Evolutionary conservation across 2,797 vertebrate genomes (phyloP).

Genomic region (Rhabdophis nuchalis): DNA sequence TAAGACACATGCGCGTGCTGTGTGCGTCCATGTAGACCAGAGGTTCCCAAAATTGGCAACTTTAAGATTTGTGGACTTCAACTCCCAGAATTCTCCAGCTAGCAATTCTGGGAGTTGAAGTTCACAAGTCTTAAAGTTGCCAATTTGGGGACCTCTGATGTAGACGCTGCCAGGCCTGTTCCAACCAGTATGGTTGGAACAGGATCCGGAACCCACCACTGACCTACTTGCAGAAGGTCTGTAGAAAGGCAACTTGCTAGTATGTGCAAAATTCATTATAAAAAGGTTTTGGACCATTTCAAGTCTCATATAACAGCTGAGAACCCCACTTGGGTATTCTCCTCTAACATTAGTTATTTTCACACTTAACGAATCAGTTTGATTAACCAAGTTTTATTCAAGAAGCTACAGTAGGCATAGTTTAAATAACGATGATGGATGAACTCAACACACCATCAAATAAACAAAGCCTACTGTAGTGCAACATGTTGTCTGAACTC

Average conservation of each 20-base stretch:
- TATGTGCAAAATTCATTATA: neutral
- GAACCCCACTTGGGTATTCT: neutral
- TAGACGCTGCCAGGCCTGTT: no score
- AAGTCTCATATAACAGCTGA: neutral
- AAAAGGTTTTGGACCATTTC: neutral
- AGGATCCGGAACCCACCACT: no score
- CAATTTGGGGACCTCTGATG: no score
- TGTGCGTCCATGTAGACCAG: no score
- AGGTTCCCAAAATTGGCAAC: no score
- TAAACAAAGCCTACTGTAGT: neutral
- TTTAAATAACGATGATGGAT: neutral
- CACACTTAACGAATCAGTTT: neutral
- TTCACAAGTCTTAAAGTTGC: no score
- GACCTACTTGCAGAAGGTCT: neutral
- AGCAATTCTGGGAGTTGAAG: no score
- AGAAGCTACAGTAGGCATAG: neutral
- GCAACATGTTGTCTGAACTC: neutral
- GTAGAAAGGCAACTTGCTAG: neutral
- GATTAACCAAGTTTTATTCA: neutral
- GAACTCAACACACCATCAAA: neutral
- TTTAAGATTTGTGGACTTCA: no score
- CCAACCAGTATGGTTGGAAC: no score
- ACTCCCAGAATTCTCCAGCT: no score
- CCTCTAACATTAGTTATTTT: neutral
- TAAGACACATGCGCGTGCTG: no score